These are phyloP conservation scores for Anser cygnoides DNA, from an alignment of 2,113 vertebrate species.

Conservation along the genomic window DNA sequence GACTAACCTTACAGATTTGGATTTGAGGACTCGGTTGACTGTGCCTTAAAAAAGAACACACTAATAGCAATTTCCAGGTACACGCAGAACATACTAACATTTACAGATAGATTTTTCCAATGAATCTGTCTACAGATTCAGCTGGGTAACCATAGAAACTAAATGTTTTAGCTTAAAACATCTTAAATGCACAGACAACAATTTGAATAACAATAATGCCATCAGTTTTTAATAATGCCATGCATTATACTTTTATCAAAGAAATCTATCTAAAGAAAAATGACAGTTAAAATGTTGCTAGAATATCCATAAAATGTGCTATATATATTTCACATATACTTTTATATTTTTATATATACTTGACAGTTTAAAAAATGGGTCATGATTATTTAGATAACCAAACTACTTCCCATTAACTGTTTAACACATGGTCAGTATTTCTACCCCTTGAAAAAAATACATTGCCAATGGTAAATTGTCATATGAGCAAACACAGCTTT, in stretches of 20 bases:
- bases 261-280: slow-evolving; percentile 3
- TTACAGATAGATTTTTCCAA: slow-evolving; percentile 23
- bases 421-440: background rate
- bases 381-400: background rate
- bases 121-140: slow-evolving; percentile 20
- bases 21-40: background rate
- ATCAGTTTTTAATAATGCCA: background rate
- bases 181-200: slow-evolving; percentile 44
- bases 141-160: slow-evolving; percentile 61
- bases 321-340: background rate
- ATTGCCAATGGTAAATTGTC: background rate
- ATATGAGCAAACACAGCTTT: background rate
- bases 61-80: background rate
- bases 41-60: background rate
- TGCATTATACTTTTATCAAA: background rate
- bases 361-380: background rate
- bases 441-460: background rate
- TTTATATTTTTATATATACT: background rate
- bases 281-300: slow-evolving; percentile 22
- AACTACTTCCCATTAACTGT: background rate
- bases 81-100: slow-evolving; percentile 21
- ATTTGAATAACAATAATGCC: slow-evolving; percentile 52
- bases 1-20: background rate
- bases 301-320: background rate
- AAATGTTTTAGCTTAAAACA: slow-evolving; percentile 51